Base-by-base conservation (phyloP, 2,888 invertebrate species). In the Melikaiella ostensackeni region DNA sequence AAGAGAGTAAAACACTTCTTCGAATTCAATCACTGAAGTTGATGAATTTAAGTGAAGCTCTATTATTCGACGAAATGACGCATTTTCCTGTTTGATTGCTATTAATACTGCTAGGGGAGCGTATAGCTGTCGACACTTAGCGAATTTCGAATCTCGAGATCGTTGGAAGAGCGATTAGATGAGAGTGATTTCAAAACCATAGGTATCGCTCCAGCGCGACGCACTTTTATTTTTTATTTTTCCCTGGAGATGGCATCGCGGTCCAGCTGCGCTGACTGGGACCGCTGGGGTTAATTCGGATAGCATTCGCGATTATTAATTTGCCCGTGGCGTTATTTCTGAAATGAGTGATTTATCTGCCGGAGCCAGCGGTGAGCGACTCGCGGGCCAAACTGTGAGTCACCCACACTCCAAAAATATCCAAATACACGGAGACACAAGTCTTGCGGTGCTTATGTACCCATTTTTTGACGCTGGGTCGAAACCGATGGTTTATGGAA, bases 381-480 rank as follows among this genome's bases (percentile, higher is more conserved):
- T 79, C 81, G 81, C 85, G 81, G 76, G 86, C 88, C 88, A 88
- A 87, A 87, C 87, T 84, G 88, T 90, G 90, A 91, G 89, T 91
- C 91, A 91, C 88, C 89, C 89, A 87, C 88, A 87, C 88, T 88
- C 89, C 88, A 86, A 88, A 90, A 90, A 90, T 90, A 90, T 82
- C 85, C 75, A 83, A 86, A 86, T 87, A 85, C 85, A 84, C 84
- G 86, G 38, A 77, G 55, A 75, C 77, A 75, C 77, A 75, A 57
- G 79, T 75, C 79, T 77, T 74, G 76, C 82, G 79, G 55, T 80
- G 82, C 84, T 83, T 82, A 79, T 82, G 83, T 83, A 82, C 80
- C 81, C 84, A 84, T 82, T 83, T 83, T 77, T 80, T 77, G 80
- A 78, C 77, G 73, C 79, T 75, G n/a, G n/a, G n/a, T n/a, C n/a